Evolutionary conservation across 2,113 vertebrate species (phyloP).

Genomic region (Ictidomys tridecemlineatus): DNA sequence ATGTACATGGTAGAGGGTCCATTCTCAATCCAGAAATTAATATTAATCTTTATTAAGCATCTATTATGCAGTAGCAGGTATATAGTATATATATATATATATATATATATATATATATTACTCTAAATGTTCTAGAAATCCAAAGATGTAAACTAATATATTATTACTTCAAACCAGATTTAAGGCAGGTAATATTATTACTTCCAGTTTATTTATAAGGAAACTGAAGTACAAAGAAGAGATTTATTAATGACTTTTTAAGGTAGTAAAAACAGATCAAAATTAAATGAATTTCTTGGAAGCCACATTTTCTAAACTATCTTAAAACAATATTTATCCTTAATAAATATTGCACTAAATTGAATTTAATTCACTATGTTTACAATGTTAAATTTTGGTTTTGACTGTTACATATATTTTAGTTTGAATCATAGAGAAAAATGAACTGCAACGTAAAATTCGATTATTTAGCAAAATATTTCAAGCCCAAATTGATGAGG

Average conservation of each 20-base stretch:
- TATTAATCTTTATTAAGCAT: neutral
- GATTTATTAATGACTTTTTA: neutral
- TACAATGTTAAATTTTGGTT: slow-evolving; percentile 1
- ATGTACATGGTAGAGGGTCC: neutral
- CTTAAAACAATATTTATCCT: neutral
- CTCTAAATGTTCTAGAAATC: neutral
- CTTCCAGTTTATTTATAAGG: neutral
- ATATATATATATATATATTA: neutral
- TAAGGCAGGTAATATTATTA: neutral
- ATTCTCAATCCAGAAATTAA: neutral
- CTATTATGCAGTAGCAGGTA: neutral
- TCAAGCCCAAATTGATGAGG: neutral
- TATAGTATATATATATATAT: neutral
- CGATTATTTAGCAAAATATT: neutral
- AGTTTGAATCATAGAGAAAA: slow-evolving; percentile 51
- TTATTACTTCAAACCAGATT: neutral
- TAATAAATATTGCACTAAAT: neutral
- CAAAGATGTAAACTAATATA: neutral
- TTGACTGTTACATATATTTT: neutral
- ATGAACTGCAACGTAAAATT: neutral
- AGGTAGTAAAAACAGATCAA: neutral
- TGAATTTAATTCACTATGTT: neutral
- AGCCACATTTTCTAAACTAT: neutral
- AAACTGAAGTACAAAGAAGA: neutral
- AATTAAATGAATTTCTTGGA: neutral